Evolutionary conservation across 2,113 vertebrate genomes (phyloP).

Genomic region (Amia ocellicauda): DNA sequence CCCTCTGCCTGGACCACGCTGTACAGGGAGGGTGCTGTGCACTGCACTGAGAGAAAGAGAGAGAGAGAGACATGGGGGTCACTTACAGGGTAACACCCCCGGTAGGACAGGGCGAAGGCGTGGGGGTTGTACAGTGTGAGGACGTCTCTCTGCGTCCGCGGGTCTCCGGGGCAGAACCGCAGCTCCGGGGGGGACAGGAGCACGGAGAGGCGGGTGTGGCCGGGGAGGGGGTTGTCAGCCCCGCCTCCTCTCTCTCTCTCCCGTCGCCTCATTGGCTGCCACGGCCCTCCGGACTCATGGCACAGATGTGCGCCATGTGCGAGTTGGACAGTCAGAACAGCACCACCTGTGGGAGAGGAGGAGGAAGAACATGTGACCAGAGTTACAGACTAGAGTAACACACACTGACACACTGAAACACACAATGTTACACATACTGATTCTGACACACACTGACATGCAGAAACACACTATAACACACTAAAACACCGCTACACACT

Average conservation of each 20-base stretch:
- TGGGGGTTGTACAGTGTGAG: conserved; percentile 63
- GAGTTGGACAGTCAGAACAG: no score
- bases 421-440: no score
- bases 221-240: neutral
- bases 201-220: conserved; percentile 34
- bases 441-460: no score
- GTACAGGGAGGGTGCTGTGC: conserved; percentile 56
- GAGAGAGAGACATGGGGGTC: neutral
- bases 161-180: conserved; percentile 53
- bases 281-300: no score
- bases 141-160: conserved; percentile 52
- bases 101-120: conserved; percentile 49
- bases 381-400: no score
- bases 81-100: conserved; percentile 38
- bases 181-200: conserved; percentile 57
- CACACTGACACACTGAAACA: no score
- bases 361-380: no score
- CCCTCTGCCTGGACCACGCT: conserved; percentile 58
- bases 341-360: no score
- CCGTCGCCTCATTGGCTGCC: conserved; percentile 3
- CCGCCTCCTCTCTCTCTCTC: neutral
- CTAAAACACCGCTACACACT: no score
- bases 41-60: conserved; percentile 41
- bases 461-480: no score
- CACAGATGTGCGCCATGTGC: no score